Base-by-base conservation (phyloP, 2,888 invertebrate species). In the Metopia argyrocephala region DNA sequence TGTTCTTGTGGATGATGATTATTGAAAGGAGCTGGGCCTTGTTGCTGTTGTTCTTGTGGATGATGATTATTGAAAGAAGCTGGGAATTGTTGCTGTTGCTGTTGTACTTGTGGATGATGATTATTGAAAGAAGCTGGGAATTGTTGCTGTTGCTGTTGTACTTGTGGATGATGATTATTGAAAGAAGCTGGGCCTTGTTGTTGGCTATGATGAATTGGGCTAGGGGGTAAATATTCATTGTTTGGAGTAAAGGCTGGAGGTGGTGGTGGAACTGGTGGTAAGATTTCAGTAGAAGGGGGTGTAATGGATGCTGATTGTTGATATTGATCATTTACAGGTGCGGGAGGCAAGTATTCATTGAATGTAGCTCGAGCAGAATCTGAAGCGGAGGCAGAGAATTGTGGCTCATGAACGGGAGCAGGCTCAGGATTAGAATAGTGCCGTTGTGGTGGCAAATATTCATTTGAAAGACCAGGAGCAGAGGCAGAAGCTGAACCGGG, bases 251-350 rank as follows among this genome's bases (percentile, higher is more conserved):
- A 38, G n/a, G 71, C 79, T 27, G 83, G 73, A 5, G 74, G 75
- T 48, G 83, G 73, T 6, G 74, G 75, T 48, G 76, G 78, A 18
- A 18, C 50, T 38, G 48, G 18, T 48, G 18, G 25, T 70, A 21
- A 38, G 15, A 38, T 38, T 38, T 38, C 38, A 38, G 38, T 38
- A 0, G 38, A 15, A 3, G 38, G 12, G n/a, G 31, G 52, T 18
- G 78, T 70, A 27, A 68, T 57, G 12, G 76, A 71, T 20, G 62
- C 57, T 25, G 66, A 48, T 23, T 62, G 48, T 7, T 68, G 61
- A 9, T 61, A 57, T 18, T 61, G 78, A 12, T n/a, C n/a, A n/a
- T 46, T 45, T 15, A 59, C 48, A 57, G 80, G 64, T 18, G 65
- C 50, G 12, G 73, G 50, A 15, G 74, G 61, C 48, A 69, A 23